Percentiles rank a stretch among this genome's conserved stretches.
phyloP scores from a whole-genome alignment of 2,113 vertebrate species.

The Leucosticte australis region DNA sequence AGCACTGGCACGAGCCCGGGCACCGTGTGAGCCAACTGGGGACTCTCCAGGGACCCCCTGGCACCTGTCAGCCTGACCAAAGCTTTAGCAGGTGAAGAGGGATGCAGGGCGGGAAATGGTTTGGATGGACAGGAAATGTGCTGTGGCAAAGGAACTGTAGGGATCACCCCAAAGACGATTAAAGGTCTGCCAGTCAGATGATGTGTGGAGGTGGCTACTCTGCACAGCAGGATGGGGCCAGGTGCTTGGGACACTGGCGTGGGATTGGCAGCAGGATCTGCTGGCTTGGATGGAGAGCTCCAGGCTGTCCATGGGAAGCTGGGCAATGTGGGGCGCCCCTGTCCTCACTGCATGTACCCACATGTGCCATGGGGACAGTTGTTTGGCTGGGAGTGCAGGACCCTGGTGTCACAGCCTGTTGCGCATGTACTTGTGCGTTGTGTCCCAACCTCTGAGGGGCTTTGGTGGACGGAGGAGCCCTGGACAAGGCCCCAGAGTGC shows the following conservation, averaged over 20 bases:
- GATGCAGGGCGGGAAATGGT: neutral
- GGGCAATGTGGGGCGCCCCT: neutral
- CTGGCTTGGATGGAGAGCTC: neutral
- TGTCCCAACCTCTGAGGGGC: neutral
- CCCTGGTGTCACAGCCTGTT: neutral
- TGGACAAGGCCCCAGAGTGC: neutral
- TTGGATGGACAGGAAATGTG: neutral
- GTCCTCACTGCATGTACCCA: neutral
- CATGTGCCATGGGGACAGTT: neutral
- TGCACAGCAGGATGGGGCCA: neutral
- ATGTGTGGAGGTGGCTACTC: neutral
- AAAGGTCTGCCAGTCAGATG: neutral
- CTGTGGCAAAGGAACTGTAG: neutral
- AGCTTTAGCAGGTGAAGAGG: neutral
- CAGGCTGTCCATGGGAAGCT: neutral
- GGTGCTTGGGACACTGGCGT: neutral
- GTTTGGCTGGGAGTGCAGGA: neutral
- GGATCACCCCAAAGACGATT: neutral
- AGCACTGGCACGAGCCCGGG: neutral
- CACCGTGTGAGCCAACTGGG: neutral
- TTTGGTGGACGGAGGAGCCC: neutral
- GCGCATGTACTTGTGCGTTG: neutral
- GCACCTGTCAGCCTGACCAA: neutral
- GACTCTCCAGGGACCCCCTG: neutral
- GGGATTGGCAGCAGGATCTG: neutral